phyloP scores from a whole-genome alignment of 1,140 invertebrate species.

The Scaptomyza graminum region DNA sequence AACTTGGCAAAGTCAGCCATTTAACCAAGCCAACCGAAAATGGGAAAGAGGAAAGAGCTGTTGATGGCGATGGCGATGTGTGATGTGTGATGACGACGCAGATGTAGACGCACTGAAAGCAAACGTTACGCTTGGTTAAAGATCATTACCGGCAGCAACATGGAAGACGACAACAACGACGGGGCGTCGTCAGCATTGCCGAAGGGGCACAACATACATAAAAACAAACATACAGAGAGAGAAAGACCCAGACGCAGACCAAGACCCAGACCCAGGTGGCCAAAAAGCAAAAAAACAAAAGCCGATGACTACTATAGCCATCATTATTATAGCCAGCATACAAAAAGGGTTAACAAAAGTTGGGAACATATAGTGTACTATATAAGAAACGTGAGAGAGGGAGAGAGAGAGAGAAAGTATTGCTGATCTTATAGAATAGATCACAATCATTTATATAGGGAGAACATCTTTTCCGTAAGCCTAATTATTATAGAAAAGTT shows the following conservation, averaged over 20 bases:
- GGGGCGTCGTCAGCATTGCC: constrained; percentile 56
- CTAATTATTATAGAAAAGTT: too few species aligned
- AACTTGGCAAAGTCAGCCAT: constrained; percentile 51
- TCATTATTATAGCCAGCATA: background rate
- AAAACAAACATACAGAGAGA: constrained; percentile 16
- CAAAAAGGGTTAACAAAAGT: background rate
- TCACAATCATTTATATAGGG: background rate
- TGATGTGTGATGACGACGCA: constrained; percentile 72
- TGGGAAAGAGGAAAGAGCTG: background rate
- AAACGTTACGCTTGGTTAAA: constrained; percentile 82
- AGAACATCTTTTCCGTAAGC: too few species aligned
- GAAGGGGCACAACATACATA: constrained; percentile 31
- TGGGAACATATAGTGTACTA: too few species aligned
- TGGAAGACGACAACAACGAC: constrained; percentile 31
- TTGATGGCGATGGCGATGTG: background rate
- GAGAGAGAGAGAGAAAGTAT: background rate
- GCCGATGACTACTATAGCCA: background rate
- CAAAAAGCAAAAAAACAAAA: constrained; percentile 7
- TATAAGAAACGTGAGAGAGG: background rate
- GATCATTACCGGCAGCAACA: constrained; percentile 77
- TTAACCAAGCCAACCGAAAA: constrained; percentile 45
- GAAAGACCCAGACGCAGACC: constrained; percentile 34
- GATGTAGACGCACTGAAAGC: constrained; percentile 82
- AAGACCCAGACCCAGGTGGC: constrained; percentile 20
- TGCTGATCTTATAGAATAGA: background rate